Evolutionary conservation across 2,797 vertebrate species (phyloP).

Genomic region (Sebastiscus tertius): DNA sequence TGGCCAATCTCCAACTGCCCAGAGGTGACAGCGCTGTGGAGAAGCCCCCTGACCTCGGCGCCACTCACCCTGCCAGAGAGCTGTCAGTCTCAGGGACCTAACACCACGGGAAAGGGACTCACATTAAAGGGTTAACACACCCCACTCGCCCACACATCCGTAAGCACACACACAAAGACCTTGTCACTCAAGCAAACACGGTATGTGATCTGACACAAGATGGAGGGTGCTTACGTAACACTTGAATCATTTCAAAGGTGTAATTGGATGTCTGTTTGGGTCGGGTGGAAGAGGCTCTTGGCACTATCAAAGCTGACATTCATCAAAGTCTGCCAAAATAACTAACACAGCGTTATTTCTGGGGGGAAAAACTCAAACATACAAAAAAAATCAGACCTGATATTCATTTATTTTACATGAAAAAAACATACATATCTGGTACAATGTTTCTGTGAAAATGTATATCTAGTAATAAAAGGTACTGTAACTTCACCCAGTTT

Average conservation of each 20-base stretch:
- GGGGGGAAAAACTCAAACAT: neutral
- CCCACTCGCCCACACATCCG: slow-evolving; percentile 9
- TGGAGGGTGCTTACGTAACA: slow-evolving; percentile 61
- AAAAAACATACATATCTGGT: slow-evolving; percentile 38
- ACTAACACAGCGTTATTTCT: slow-evolving; percentile 19
- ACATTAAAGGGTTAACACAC: slow-evolving; percentile 40
- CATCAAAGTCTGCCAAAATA: slow-evolving; percentile 55
- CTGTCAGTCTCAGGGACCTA: slow-evolving; percentile 56
- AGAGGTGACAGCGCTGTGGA: slow-evolving; percentile 49
- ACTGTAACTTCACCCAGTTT: slow-evolving; percentile 27
- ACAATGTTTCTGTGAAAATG: slow-evolving; percentile 23
- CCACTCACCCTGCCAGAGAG: slow-evolving; percentile 37
- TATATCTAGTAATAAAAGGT: slow-evolving; percentile 17
- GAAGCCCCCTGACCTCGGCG: slow-evolving; percentile 16
- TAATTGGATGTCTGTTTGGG: slow-evolving; percentile 63
- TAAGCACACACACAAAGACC: slow-evolving; percentile 44
- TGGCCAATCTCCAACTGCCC: slow-evolving; percentile 34
- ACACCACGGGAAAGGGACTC: neutral
- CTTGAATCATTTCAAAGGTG: slow-evolving; percentile 65
- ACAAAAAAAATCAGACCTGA: neutral
- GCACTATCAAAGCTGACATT: slow-evolving; percentile 53
- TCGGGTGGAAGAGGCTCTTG: slow-evolving; percentile 23
- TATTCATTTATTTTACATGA: slow-evolving; percentile 62
- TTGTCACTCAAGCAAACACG: slow-evolving; percentile 56
- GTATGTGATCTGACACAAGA: slow-evolving; percentile 53